Evolutionary conservation across 2,113 vertebrate species (phyloP), one percentile per base, ranked within the genome.

Genomic region (Balaenoptera acutorostrata): DNA sequence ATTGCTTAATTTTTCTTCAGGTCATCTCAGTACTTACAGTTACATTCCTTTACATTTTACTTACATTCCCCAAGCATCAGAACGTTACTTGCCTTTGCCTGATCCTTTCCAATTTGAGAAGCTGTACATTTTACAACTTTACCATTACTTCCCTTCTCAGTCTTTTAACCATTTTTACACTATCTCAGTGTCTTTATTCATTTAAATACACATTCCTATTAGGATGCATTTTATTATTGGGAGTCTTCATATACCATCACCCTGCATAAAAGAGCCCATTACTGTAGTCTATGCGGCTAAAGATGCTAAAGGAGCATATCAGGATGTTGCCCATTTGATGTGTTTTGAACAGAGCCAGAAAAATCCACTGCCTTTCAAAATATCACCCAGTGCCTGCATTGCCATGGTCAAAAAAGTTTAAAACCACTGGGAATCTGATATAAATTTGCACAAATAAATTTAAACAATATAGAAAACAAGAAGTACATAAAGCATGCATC

Each of bases 31-130:
- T 92, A 72, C 13, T 80, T 91, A 12, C 33, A 13, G 33, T 55
- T 97, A 90, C 20, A 88, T 52, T 93, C 6, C 7, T 96, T 90
- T 96, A 59, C 59, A 55, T 57, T 95, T 94, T 75, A 27, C 27
- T 87, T 89, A 82, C 12, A 64, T 41, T 90, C 15, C 46, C 36
- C 25, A 83, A 95, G 6, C 27, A 66, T 82, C 93, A 85, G n/a
- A 82, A 46, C 59, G 88, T 66, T 82, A 74, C 23, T 64, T 90
- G 5, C 23, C 4, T 90, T 87, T 94, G 39, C 17, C 20, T 57
- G 17, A 39, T 64, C 8, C 6, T 49, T 55, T 81, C 3, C 27
- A 90, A 8, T 82, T 59, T 59, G 8, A 86, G 25, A 90, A 90
- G 7, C 25, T 88, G 55, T 27, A 14, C 9, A 36, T 36, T 91